These are phyloP conservation scores for Oreotragus oreotragus DNA, from an alignment of 2,113 vertebrate genomes.

Conservation along the genomic window DNA sequence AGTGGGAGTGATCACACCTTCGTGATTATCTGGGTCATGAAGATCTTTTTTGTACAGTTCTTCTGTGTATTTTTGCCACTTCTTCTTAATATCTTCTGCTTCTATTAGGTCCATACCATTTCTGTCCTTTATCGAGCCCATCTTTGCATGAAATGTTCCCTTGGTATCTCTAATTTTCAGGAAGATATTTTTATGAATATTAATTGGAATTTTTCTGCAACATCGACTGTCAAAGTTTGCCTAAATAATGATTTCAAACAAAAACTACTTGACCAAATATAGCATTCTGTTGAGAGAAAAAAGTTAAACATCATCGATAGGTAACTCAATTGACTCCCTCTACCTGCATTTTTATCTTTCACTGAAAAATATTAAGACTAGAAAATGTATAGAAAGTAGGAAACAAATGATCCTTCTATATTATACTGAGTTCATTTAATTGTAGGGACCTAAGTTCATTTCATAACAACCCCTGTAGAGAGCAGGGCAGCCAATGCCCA, in stretches of 20 bases:
- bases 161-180: no score
- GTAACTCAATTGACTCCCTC: neutral
- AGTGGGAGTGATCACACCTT: no score
- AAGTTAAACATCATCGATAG: neutral
- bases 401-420: neutral
- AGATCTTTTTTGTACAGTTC: no score
- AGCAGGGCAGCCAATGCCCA: neutral
- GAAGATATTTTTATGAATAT: neutral
- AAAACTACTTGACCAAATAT: neutral
- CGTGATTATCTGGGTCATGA: no score
- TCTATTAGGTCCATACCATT: neutral
- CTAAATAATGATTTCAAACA: neutral
- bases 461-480: neutral
- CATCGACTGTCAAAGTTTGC: neutral
- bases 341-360: neutral
- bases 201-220: neutral
- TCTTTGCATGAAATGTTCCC: neutral
- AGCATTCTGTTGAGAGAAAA: neutral
- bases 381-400: neutral
- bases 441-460: neutral
- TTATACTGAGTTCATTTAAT: neutral
- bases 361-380: neutral
- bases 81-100: neutral
- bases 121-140: neutral
- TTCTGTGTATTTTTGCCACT: no score